phyloP scores from a whole-genome alignment of 2,888 invertebrate genomes.

The Hydrotaea diabolus region DNA sequence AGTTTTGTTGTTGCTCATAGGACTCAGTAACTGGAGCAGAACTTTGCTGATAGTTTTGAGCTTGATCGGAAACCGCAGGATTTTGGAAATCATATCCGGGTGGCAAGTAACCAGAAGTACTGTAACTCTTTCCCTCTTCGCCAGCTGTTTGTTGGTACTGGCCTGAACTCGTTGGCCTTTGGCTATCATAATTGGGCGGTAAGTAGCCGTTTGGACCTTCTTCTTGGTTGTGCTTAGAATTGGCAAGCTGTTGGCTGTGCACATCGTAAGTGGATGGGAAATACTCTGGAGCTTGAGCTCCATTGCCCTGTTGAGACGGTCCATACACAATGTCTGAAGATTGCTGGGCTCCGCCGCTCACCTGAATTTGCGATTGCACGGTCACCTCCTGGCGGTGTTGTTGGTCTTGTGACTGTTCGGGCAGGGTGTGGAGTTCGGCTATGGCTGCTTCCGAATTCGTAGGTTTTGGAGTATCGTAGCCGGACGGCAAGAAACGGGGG shows the following conservation, averaged over 20 bases:
- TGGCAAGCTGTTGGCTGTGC: background rate
- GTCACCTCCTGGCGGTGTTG: conserved; percentile 7
- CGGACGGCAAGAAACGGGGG: conserved; percentile 68
- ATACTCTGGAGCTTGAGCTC: conserved; percentile 24
- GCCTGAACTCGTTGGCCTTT: background rate
- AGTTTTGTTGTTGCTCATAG: background rate
- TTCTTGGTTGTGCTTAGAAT: background rate
- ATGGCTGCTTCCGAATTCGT: conserved; percentile 74
- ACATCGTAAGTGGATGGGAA: background rate
- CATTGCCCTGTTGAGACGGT: conserved; percentile 3
- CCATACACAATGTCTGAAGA: conserved; percentile 20
- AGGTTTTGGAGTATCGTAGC: conserved; percentile 75
- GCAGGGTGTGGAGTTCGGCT: conserved; percentile 73
- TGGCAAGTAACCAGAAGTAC: conserved; percentile 25
- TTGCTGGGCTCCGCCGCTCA: background rate
- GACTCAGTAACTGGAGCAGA: background rate
- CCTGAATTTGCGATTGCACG: conserved; percentile 25
- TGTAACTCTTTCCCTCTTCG: conserved; percentile 66
- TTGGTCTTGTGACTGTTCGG: conserved; percentile 24
- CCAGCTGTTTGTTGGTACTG: background rate
- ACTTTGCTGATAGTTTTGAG: background rate
- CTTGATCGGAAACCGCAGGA: conserved; percentile 71
- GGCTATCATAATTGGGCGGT: conserved; percentile 35
- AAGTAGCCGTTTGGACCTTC: conserved; percentile 25
- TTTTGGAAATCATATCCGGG: conserved; percentile 74